phyloP scores from a whole-genome alignment of 2,888 invertebrate genomes.

The Rhagophthalmus giganteus region DNA sequence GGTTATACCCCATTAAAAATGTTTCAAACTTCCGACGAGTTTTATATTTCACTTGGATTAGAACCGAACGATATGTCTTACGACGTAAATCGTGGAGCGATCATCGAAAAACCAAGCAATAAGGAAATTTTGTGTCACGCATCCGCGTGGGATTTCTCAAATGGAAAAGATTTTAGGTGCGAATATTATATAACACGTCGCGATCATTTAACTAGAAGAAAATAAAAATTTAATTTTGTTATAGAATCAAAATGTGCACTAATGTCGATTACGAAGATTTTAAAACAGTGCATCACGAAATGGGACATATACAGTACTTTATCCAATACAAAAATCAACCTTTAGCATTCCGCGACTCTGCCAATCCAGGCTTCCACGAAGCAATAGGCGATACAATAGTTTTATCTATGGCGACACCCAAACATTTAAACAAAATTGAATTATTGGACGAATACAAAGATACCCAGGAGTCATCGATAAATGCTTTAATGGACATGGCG shows the following conservation, averaged over 20 bases:
- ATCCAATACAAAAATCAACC: constrained; percentile 63
- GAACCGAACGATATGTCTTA: constrained; percentile 64
- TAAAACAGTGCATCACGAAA: constrained; percentile 73
- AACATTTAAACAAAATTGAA: constrained; percentile 56
- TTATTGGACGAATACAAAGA: constrained; percentile 52
- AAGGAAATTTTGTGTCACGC: constrained; percentile 66
- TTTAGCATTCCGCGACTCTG: constrained; percentile 57
- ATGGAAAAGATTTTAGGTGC: constrained; percentile 67
- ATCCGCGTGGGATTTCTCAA: constrained; percentile 71
- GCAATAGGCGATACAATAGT: constrained; percentile 66
- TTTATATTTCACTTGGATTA: constrained; percentile 63
- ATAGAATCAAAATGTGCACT: constrained; percentile 59
- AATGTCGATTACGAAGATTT: constrained; percentile 61
- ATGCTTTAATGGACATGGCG: constrained; percentile 57
- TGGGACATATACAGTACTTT: constrained; percentile 69
- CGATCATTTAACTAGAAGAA: not conserved
- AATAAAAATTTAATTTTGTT: too few species aligned
- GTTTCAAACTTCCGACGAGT: constrained; percentile 64
- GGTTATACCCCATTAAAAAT: constrained; percentile 56
- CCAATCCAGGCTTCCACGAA: constrained; percentile 66
- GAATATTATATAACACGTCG: constrained; percentile 5
- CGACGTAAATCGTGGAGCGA: constrained; percentile 55
- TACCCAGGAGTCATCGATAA: constrained; percentile 52
- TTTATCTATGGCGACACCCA: constrained; percentile 60
- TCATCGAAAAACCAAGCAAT: constrained; percentile 62